Conservation (phyloP, 2,888 invertebrate species). For the Odontomyia ornata region DNA sequence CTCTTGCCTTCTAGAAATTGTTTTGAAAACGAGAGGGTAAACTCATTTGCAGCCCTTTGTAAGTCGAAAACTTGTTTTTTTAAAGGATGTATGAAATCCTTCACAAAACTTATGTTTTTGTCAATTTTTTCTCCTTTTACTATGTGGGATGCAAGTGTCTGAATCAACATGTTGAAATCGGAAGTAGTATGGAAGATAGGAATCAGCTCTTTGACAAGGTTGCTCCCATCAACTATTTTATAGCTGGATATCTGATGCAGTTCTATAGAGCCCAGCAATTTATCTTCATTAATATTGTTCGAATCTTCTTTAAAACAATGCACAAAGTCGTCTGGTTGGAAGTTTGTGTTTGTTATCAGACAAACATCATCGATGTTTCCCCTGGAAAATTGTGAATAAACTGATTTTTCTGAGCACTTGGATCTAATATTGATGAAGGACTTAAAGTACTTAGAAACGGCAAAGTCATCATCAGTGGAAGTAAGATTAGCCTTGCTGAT, state of each 20-base stretch:
- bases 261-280: not conserved
- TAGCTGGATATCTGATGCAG: not conserved
- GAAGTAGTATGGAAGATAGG: conserved; percentile 7
- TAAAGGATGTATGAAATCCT: not conserved
- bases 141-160: not conserved
- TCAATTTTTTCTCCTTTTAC: not conserved
- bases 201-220: not conserved
- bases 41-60: not conserved
- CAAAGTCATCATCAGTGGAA: not conserved
- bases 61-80: conserved; percentile 10
- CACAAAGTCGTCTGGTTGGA: not conserved
- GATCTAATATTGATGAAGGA: conserved; percentile 14
- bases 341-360: conserved; percentile 10
- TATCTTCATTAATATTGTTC: not conserved
- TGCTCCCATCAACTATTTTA: not conserved
- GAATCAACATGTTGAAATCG: conserved; percentile 1
- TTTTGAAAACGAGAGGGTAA: not conserved
- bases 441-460: conserved; percentile 23
- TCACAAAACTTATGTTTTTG: not conserved
- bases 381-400: conserved; percentile 10
- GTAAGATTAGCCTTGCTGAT: not conserved
- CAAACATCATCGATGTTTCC: conserved; percentile 24
- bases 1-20: not conserved
- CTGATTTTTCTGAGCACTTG: not conserved
- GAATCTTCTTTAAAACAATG: not conserved